phyloP scores from a whole-genome alignment of 1,140 invertebrate species.

The Diachasma alloeum region DNA sequence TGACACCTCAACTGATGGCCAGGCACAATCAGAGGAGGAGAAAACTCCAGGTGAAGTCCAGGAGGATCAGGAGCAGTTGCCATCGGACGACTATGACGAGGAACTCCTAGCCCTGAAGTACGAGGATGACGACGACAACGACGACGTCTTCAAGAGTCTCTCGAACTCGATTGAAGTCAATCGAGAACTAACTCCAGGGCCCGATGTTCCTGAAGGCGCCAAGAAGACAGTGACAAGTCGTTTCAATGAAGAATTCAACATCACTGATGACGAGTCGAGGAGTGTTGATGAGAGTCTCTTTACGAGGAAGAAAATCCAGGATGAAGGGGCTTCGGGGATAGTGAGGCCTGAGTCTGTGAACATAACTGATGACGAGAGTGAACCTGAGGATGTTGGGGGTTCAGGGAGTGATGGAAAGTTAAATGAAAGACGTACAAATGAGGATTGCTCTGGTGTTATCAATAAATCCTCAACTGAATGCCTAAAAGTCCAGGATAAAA shows the following conservation, averaged over 20 bases:
- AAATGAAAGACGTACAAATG: no score
- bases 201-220: background rate
- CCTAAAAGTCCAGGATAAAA: no score
- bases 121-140: constrained; percentile 24
- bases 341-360: constrained; percentile 18
- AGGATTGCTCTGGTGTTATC: no score
- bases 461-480: no score
- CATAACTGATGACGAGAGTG: constrained; percentile 55
- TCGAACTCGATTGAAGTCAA: constrained; percentile 33
- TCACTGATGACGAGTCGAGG: constrained; percentile 57
- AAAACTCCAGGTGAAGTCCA: background rate
- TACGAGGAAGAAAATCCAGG: background rate
- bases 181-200: constrained; percentile 3
- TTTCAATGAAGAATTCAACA: constrained; percentile 41
- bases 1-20: background rate
- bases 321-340: background rate
- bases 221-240: constrained; percentile 24
- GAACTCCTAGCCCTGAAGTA: constrained; percentile 28
- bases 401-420: no score
- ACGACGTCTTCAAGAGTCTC: constrained; percentile 49
- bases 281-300: constrained; percentile 12
- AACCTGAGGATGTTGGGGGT: constrained; percentile 30
- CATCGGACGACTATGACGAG: constrained; percentile 26
- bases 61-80: background rate
- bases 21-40: background rate